Evolutionary conservation across 2,888 invertebrate genomes (phyloP).

Genomic region (Pardosa pseudoannulata): DNA sequence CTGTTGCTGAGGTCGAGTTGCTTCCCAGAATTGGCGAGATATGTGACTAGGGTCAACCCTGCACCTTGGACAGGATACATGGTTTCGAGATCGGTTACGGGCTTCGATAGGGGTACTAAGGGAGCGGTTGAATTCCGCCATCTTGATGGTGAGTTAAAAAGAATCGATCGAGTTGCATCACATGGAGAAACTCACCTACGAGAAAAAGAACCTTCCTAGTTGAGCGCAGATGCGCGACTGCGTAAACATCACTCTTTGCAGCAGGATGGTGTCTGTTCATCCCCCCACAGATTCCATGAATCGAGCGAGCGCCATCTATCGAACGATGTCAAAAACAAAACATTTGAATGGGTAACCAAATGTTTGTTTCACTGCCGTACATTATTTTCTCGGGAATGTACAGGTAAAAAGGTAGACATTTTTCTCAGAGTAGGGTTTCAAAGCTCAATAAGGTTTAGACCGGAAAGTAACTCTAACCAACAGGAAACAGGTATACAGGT

Average conservation of each 20-base stretch:
- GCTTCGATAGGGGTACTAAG: constrained; percentile 57
- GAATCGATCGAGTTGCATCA: constrained; percentile 66
- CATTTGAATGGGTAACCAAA: not conserved
- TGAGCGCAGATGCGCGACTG: constrained; percentile 45
- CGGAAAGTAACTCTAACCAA: no score
- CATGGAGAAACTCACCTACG: not conserved
- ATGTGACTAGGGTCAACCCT: constrained; percentile 71
- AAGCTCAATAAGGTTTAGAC: no score
- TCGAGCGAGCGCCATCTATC: constrained; percentile 49
- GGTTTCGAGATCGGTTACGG: constrained; percentile 55
- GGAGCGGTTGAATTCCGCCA: constrained; percentile 70
- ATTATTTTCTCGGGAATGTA: not conserved
- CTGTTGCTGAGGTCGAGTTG: constrained; percentile 24
- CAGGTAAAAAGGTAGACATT: no score
- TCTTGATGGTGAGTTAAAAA: constrained; percentile 38
- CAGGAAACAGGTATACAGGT: no score
- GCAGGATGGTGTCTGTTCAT: constrained; percentile 41
- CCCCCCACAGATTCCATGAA: not conserved
- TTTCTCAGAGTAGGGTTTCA: no score
- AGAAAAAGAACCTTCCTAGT: not conserved
- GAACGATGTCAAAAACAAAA: not conserved
- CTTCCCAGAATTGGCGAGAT: constrained; percentile 68
- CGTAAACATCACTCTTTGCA: constrained; percentile 33
- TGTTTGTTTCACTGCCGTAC: not conserved
- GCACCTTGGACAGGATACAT: constrained; percentile 59